Conservation (phyloP, 2,113 vertebrate species). For the Taurulus bubalis region DNA sequence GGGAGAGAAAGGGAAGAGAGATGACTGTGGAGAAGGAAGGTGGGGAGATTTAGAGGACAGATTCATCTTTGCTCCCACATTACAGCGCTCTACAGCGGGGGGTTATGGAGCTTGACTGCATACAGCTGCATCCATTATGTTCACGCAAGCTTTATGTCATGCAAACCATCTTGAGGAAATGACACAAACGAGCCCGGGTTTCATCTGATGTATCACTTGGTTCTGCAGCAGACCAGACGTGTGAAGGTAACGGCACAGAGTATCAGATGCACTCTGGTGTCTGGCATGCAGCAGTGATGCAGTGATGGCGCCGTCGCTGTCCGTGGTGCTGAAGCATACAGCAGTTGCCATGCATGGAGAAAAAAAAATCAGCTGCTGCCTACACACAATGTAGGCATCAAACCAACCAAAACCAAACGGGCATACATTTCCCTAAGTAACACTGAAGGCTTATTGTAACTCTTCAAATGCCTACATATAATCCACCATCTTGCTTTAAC, state of each 20-base stretch:
- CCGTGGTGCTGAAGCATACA: conserved; percentile 62
- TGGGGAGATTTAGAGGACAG: conserved; percentile 51
- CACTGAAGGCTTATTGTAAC: neutral
- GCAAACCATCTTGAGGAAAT: conserved; percentile 15
- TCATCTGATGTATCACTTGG: conserved; percentile 5
- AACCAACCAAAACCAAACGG: conserved; percentile 2
- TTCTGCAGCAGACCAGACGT: conserved; percentile 20
- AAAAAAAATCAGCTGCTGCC: conserved; percentile 1
- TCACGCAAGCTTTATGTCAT: conserved; percentile 34
- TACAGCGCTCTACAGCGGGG: conserved; percentile 35
- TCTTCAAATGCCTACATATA: neutral
- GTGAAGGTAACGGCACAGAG: conserved; percentile 1
- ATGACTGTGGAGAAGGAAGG: conserved; percentile 33
- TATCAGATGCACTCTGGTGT: neutral
- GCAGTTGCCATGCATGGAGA: neutral
- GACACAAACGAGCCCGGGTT: conserved; percentile 18
- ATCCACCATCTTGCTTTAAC: conserved; percentile 6
- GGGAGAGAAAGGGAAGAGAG: conserved; percentile 18
- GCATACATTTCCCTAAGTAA: neutral
- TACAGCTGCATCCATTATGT: conserved; percentile 55
- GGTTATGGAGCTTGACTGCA: conserved; percentile 56
- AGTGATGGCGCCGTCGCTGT: conserved; percentile 41
- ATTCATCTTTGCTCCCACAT: conserved; percentile 44
- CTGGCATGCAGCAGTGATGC: neutral
- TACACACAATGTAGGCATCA: conserved; percentile 6